Evolutionary conservation across 2,888 invertebrate genomes (phyloP), one percentile per base, ranked within the genome.

Genomic region (Hedychridium roseum): DNA sequence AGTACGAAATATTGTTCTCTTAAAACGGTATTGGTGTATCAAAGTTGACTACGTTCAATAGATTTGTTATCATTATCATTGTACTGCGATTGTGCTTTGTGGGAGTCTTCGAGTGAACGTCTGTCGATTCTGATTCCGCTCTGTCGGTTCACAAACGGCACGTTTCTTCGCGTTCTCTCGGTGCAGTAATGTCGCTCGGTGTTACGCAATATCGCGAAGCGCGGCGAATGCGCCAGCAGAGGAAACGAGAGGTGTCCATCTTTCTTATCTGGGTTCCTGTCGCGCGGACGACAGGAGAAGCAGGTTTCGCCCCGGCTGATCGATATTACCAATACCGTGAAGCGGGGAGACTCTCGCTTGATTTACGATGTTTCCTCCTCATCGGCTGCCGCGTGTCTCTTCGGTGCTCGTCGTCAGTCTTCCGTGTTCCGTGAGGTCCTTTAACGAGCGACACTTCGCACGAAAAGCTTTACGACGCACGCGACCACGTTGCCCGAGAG

Each of bases 361-460:
- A 68, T 68, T 66, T 66, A 68, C 64, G 59, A 59, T 44, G 54
- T 51, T 50, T 54, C 48, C 30, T 45, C 43, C 32, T 32, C 41
- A 23, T 34, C 37, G n/a, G n/a, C 17, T 18, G 18, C 32, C 5
- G 32, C 14, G 17, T 17, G 26, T 32, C 36, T 27, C 21, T 37
- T 16, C 40, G 21, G 46, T 50, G 34, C 35, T 27, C 46, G 21
- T 38, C 34, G 18, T 23, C 27, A 37, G 3, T 20, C 36, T 23
- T 7, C 42, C 41, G 16, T 28, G 37, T 30, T 28, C 41, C 30
- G 50, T 21, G 31, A 11, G 27, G 9, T 17, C 11, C 34, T 16
- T 16, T 15, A 14, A 15, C 28, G 35, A 28, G 31, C 11, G n/a
- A n/a, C n/a, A n/a, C n/a, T n/a, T n/a, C n/a, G n/a, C n/a, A n/a